A percentile compares a stretch with the other conserved stretches of the same genome.
Evolutionary conservation across 2,113 vertebrate genomes (phyloP).

Genomic region (Ivindomyrus marchei): DNA sequence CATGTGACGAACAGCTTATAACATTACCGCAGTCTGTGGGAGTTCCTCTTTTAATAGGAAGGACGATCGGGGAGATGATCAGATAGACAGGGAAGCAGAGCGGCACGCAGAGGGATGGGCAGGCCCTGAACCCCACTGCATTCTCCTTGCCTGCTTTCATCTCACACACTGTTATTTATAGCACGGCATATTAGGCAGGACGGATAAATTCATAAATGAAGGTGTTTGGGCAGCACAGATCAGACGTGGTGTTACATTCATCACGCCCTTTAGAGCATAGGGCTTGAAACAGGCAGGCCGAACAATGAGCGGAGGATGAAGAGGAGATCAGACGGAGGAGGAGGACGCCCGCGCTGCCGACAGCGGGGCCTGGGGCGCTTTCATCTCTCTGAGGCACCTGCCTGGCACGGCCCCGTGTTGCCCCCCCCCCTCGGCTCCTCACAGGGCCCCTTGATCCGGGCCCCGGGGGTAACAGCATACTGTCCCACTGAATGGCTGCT

Average conservation of each 20-base stretch:
- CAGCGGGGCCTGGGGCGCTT: background rate
- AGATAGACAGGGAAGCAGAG: background rate
- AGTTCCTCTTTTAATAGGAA: background rate
- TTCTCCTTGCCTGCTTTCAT: slow-evolving; percentile 11
- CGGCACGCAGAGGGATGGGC: background rate
- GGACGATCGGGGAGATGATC: background rate
- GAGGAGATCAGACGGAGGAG: slow-evolving; percentile 16
- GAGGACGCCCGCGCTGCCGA: background rate
- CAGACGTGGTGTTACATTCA: slow-evolving; percentile 18
- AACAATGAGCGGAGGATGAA: slow-evolving; percentile 5
- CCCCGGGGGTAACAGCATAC: background rate
- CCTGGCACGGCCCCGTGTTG: background rate
- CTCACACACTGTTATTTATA: slow-evolving; percentile 11
- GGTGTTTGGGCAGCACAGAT: slow-evolving; percentile 18
- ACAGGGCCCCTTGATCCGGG: background rate
- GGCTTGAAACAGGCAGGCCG: background rate
- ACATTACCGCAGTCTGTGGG: background rate
- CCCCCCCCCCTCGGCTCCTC: background rate
- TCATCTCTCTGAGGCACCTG: slow-evolving; percentile 3
- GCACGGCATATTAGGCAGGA: background rate
- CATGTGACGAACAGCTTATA: background rate
- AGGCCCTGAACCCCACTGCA: background rate
- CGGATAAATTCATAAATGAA: slow-evolving; percentile 20
- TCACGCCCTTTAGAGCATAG: background rate
- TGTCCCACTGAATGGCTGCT: background rate